A percentile compares a stretch with the other conserved stretches of the same genome.
Conservation (phyloP, 2,888 invertebrate genomes). For the Sepioteuthis lessoniana region DNA sequence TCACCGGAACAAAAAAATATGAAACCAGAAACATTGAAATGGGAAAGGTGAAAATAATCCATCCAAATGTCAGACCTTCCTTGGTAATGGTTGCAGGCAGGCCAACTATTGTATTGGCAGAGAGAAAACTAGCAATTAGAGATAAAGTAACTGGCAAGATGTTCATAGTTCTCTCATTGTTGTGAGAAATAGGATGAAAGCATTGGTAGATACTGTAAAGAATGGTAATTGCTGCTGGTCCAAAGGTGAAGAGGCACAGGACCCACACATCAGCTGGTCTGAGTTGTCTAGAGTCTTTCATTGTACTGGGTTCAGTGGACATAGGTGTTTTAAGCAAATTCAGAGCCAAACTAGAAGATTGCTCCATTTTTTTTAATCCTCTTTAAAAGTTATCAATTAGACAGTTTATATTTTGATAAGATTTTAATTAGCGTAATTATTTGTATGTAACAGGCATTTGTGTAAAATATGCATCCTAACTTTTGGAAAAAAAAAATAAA, state of each 20-base stretch:
- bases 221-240: not conserved
- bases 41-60: conserved; percentile 24
- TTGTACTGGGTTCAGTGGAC: not conserved
- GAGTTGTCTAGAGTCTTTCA: not conserved
- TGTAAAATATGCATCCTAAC: no score
- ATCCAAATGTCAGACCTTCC: conserved; percentile 36
- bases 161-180: not conserved
- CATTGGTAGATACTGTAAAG: not conserved
- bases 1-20: conserved; percentile 39
- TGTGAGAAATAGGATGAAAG: not conserved
- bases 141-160: conserved; percentile 16
- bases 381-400: no score
- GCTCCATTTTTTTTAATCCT: no score
- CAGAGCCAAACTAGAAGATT: not conserved
- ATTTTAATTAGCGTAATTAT: no score
- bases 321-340: not conserved
- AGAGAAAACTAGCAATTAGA: conserved; percentile 24
- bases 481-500: no score
- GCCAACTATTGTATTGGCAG: conserved; percentile 17
- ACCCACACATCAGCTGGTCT: not conserved
- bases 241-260: not conserved
- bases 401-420: not conserved
- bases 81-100: conserved; percentile 8
- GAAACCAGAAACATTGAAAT: not conserved
- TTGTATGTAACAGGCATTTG: no score